phyloP scores from a whole-genome alignment of 2,113 vertebrate genomes.

The Xenopus borealis region DNA sequence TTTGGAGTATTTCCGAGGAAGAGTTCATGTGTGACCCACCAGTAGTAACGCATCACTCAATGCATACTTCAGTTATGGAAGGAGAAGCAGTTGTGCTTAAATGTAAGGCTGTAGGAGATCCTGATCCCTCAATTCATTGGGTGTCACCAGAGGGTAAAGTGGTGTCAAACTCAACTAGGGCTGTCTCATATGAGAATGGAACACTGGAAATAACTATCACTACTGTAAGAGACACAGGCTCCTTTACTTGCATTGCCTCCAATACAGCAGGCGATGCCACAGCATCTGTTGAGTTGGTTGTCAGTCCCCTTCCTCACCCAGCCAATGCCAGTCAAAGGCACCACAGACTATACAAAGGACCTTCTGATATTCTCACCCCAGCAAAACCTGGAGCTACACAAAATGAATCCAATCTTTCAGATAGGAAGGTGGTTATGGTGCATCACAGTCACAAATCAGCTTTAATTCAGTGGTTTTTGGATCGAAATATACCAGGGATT shows the following conservation, averaged over 20 bases:
- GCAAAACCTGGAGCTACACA: slow-evolving; percentile 70
- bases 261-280: slow-evolving; percentile 75
- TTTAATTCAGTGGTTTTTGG: slow-evolving; percentile 68
- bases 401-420: slow-evolving; percentile 55
- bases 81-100: slow-evolving; percentile 75
- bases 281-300: slow-evolving; percentile 68
- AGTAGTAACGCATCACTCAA: slow-evolving; percentile 75
- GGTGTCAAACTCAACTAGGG: slow-evolving; percentile 72
- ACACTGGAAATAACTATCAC: slow-evolving; percentile 74
- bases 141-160: slow-evolving; percentile 74
- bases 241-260: slow-evolving; percentile 75
- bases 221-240: slow-evolving; percentile 72
- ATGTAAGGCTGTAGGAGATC: slow-evolving; percentile 74
- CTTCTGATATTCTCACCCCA: slow-evolving; percentile 76
- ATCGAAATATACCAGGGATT: slow-evolving; percentile 76
- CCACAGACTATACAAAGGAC: slow-evolving; percentile 69
- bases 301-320: slow-evolving; percentile 73
- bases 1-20: slow-evolving; percentile 79
- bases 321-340: slow-evolving; percentile 59
- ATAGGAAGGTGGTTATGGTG: slow-evolving; percentile 63
- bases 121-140: slow-evolving; percentile 74
- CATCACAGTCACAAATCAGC: slow-evolving; percentile 64
- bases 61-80: slow-evolving; percentile 75
- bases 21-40: slow-evolving; percentile 79
- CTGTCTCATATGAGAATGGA: slow-evolving; percentile 72